These are phyloP conservation scores for Sarcophaga peregrina DNA, from an alignment of 1,140 invertebrate genomes.

Conservation along the genomic window DNA sequence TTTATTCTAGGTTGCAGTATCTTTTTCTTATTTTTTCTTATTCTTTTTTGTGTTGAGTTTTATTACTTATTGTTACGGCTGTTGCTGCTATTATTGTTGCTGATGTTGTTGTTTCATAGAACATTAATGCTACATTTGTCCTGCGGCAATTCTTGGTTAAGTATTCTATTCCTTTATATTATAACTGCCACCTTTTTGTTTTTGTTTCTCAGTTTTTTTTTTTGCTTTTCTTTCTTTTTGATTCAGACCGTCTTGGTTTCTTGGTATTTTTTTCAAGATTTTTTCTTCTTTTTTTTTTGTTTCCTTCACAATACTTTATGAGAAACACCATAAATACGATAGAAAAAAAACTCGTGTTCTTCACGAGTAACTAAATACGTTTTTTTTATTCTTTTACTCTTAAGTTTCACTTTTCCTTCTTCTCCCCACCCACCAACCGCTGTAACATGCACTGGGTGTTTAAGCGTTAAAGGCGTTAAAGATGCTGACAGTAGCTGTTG, in stretches of 20 bases:
- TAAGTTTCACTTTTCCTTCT: too few relatives aligned
- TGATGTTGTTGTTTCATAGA: not conserved
- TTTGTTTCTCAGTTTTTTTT: not conserved
- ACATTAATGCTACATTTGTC: conserved; percentile 29
- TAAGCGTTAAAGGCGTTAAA: not conserved
- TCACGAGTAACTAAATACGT: not conserved
- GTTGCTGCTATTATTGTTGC: not conserved
- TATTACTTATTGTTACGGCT: not conserved
- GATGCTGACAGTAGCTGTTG: not conserved
- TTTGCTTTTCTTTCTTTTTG: too few relatives aligned
- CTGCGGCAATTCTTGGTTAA: not conserved
- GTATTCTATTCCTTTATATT: not conserved
- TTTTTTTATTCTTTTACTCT: not conserved
- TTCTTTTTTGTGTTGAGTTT: not conserved
- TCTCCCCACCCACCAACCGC: too few relatives aligned
- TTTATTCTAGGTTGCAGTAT: not conserved
- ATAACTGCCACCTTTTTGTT: not conserved
- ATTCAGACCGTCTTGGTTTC: not conserved
- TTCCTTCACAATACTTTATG: not conserved
- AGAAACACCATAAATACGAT: not conserved
- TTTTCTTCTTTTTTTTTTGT: not conserved
- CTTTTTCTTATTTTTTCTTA: not conserved
- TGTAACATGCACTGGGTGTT: too few relatives aligned
- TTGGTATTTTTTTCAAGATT: too few relatives aligned
- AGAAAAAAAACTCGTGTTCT: not conserved